Conservation (phyloP, 2,113 vertebrate species). For the Sorex araneus region DNA sequence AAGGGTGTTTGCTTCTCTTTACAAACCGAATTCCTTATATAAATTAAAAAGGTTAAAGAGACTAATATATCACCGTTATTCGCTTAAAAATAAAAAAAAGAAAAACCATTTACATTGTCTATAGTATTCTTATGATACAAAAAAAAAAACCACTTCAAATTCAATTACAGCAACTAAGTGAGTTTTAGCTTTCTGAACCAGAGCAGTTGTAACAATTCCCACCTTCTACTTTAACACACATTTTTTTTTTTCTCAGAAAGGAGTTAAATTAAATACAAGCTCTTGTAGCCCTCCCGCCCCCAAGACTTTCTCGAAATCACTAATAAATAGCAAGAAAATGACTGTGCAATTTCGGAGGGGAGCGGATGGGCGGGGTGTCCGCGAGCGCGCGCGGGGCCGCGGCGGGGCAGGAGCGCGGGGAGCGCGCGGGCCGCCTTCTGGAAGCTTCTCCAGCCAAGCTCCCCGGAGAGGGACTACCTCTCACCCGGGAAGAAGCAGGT, state of each 20-base stretch:
- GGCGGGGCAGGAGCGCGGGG: background rate
- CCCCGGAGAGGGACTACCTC: background rate
- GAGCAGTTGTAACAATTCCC: slow-evolving; percentile 86
- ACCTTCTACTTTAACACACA: slow-evolving; percentile 86
- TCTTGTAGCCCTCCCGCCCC: slow-evolving; percentile 67
- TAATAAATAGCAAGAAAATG: slow-evolving; percentile 88
- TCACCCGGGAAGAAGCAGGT: background rate
- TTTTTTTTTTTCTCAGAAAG: slow-evolving; percentile 79
- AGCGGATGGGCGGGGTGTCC: slow-evolving; percentile 1
- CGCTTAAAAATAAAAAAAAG: slow-evolving; percentile 88
- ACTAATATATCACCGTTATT: slow-evolving; percentile 90
- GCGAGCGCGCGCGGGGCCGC: background rate
- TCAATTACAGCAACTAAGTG: slow-evolving; percentile 89
- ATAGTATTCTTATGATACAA: slow-evolving; percentile 92
- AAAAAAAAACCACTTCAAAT: slow-evolving; percentile 86
- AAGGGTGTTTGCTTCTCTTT: slow-evolving; percentile 91
- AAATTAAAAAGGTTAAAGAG: slow-evolving; percentile 94
- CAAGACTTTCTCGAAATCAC: slow-evolving; percentile 81
- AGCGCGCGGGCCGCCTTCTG: background rate
- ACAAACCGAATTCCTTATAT: slow-evolving; percentile 94
- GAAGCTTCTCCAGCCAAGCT: slow-evolving; percentile 20
- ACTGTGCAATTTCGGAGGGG: slow-evolving; percentile 79
- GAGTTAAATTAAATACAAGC: slow-evolving; percentile 85
- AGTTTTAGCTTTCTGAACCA: slow-evolving; percentile 82
- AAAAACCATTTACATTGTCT: slow-evolving; percentile 90